Evolutionary conservation across 64 coral and sea anemone species (phyloP).

Genomic region (Trachythela sp.): DNA sequence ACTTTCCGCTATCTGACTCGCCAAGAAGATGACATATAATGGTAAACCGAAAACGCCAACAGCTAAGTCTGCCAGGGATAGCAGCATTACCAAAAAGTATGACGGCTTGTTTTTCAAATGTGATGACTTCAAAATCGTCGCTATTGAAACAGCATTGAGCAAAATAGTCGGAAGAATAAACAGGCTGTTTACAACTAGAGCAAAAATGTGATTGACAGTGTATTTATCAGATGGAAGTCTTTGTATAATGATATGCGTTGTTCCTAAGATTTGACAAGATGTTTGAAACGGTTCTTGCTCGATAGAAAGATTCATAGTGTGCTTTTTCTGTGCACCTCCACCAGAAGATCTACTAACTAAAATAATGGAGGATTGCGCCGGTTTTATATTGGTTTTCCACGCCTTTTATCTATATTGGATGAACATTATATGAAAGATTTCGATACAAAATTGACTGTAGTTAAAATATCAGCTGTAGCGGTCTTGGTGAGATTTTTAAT

Average conservation of each 20-base stretch:
- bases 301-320: too few species aligned
- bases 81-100: constrained; percentile 8
- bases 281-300: too few species aligned
- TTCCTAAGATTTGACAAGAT: constrained; percentile 17
- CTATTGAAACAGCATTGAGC: constrained; percentile 27
- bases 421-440: too few species aligned
- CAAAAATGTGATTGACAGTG: background rate
- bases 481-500: too few species aligned
- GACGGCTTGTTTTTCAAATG: constrained; percentile 29
- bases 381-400: too few species aligned
- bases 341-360: too few species aligned
- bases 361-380: too few species aligned
- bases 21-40: background rate
- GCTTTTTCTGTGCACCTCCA: too few species aligned
- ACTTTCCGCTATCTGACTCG: background rate
- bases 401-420: too few species aligned
- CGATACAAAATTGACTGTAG: too few species aligned
- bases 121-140: constrained; percentile 29
- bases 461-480: too few species aligned
- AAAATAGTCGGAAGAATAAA: constrained; percentile 18
- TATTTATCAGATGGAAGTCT: constrained; percentile 25
- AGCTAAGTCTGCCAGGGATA: constrained; percentile 24
- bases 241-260: background rate
- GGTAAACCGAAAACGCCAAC: constrained; percentile 8
- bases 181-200: constrained; percentile 27